Evolutionary conservation across 2,113 vertebrate genomes (phyloP).

Genomic region (Engraulis encrasicolus): DNA sequence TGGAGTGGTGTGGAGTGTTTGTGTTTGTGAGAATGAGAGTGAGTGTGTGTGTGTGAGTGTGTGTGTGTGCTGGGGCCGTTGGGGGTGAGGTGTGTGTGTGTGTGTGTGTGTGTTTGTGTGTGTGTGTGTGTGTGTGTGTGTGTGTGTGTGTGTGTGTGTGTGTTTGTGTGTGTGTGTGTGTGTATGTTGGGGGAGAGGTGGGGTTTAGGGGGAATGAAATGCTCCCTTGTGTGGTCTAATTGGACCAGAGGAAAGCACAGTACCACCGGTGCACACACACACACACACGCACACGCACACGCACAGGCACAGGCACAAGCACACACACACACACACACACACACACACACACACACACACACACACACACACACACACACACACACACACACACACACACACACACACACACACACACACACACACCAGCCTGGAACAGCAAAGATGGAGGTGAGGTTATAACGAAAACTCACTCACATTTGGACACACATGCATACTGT

Average conservation of each 20-base stretch:
- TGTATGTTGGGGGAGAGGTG: not conserved
- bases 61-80: too few species aligned
- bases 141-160: too few species aligned
- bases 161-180: too few species aligned
- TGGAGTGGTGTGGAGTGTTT: too few species aligned
- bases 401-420: not conserved
- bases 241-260: not conserved
- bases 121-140: too few species aligned
- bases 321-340: slow-evolving; percentile 14
- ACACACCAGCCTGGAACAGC: too few species aligned
- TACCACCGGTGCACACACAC: not conserved
- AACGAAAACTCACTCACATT: not conserved
- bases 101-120: too few species aligned
- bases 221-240: slow-evolving; percentile 16
- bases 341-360: not conserved
- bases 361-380: not conserved
- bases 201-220: slow-evolving; percentile 1
- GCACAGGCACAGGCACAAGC: slow-evolving; percentile 37
- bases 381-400: too few species aligned
- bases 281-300: slow-evolving; percentile 37
- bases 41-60: too few species aligned
- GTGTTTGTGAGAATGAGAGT: too few species aligned
- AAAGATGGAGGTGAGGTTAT: too few species aligned
- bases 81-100: not conserved
- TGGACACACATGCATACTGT: not conserved